phyloP scores from a whole-genome alignment of 2,113 vertebrate genomes.

The Cephalopterus ornatus region DNA sequence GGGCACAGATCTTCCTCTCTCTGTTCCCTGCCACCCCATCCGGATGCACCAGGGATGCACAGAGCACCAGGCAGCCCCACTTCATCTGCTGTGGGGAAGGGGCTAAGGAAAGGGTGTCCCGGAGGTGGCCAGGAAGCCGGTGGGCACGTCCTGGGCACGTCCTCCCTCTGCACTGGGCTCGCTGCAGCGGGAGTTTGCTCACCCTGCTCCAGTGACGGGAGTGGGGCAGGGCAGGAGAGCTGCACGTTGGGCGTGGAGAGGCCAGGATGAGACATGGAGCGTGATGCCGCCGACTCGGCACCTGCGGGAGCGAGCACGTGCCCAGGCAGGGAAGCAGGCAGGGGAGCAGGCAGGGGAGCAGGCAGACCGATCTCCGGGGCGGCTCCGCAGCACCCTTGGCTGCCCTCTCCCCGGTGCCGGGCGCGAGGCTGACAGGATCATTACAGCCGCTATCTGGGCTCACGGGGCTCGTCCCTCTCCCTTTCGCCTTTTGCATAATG shows the following conservation, averaged over 20 bases:
- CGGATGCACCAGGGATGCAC: accelerated
- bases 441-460: conserved; percentile 50
- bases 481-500: conserved; percentile 71
- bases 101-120: neutral
- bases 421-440: conserved; percentile 38
- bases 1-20: neutral
- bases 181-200: neutral
- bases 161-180: neutral
- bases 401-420: neutral
- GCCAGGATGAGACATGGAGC: accelerated
- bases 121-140: accelerated
- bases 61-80: neutral
- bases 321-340: neutral
- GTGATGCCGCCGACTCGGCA: neutral
- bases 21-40: neutral
- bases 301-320: neutral
- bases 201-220: accelerated
- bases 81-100: neutral
- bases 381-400: neutral
- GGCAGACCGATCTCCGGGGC: neutral
- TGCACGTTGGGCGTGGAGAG: accelerated
- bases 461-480: conserved; percentile 40
- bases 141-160: neutral
- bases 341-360: neutral
- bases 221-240: neutral